Conservation (phyloP, 2,888 invertebrate species). For the Papilio demoleus region DNA sequence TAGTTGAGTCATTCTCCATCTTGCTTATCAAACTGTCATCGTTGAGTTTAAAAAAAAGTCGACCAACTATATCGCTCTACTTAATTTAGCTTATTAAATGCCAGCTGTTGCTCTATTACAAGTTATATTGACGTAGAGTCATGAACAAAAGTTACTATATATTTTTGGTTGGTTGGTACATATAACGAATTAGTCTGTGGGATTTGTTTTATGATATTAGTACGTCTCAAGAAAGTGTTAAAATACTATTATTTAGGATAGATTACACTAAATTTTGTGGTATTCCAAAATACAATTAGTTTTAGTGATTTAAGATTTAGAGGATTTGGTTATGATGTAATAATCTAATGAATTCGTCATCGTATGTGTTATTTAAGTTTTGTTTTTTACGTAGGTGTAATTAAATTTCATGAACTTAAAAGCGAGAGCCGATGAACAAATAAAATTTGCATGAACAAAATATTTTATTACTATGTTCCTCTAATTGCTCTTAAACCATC, state of each 20-base stretch:
- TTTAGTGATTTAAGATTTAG: not conserved
- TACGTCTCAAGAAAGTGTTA: too few species aligned
- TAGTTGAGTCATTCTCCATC: constrained; percentile 5
- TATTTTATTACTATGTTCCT: constrained; percentile 38
- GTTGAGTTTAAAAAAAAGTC: constrained; percentile 8
- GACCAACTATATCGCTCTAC: constrained; percentile 5
- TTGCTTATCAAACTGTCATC: constrained; percentile 12
- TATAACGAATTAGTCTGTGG: constrained; percentile 13
- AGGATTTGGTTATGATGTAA: not conserved
- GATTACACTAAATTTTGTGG: not conserved
- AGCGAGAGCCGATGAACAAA: constrained; percentile 33
- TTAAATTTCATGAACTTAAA: constrained; percentile 11
- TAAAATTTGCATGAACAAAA: constrained; percentile 30
- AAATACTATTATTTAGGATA: not conserved
- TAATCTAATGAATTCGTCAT: constrained; percentile 3
- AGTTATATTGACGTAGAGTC: too few species aligned
- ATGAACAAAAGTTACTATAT: too few species aligned
- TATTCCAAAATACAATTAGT: not conserved
- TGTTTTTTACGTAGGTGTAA: not conserved
- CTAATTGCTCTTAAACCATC: constrained; percentile 46
- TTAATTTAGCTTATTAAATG: constrained; percentile 5
- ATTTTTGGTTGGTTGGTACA: too few species aligned
- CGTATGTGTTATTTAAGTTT: not conserved
- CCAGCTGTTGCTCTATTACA: not conserved
- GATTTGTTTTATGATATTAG: not conserved